phyloP scores from a whole-genome alignment of 1,140 invertebrate genomes.

The Coenobita brevimanus region DNA sequence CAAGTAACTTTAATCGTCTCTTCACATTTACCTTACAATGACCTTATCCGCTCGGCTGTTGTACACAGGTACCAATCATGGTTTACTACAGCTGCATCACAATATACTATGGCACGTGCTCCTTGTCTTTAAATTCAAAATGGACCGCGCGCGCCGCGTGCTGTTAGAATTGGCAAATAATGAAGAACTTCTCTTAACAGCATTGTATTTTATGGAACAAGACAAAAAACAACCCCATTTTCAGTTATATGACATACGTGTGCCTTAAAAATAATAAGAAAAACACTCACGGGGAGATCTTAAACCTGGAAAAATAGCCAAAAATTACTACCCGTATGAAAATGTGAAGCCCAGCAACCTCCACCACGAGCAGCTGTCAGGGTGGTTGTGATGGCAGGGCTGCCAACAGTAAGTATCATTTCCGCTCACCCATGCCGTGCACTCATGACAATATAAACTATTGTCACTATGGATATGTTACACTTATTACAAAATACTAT shows the following conservation, averaged over 20 bases:
- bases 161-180: not conserved
- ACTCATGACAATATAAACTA: not conserved
- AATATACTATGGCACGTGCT: slow-evolving; percentile 26
- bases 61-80: no score
- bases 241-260: no score
- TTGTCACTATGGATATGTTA: not conserved
- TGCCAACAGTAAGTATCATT: slow-evolving; percentile 28
- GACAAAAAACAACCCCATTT: not conserved
- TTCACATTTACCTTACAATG: no score
- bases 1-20: no score
- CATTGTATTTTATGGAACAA: not conserved
- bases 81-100: not conserved
- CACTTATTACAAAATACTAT: not conserved
- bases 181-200: not conserved
- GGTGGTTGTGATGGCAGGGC: slow-evolving; percentile 34
- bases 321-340: no score
- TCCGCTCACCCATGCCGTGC: slow-evolving; percentile 21
- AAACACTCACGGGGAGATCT: no score
- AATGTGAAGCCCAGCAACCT: slow-evolving; percentile 9
- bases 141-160: slow-evolving; percentile 57
- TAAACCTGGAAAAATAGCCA: no score
- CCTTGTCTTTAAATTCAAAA: slow-evolving; percentile 56
- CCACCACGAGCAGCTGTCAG: slow-evolving; percentile 49
- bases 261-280: no score
- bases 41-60: not conserved